Percentiles rank a stretch among this genome's conserved stretches.
Conservation (phyloP, 2,888 invertebrate genomes). For the Scaptomyza parva region DNA sequence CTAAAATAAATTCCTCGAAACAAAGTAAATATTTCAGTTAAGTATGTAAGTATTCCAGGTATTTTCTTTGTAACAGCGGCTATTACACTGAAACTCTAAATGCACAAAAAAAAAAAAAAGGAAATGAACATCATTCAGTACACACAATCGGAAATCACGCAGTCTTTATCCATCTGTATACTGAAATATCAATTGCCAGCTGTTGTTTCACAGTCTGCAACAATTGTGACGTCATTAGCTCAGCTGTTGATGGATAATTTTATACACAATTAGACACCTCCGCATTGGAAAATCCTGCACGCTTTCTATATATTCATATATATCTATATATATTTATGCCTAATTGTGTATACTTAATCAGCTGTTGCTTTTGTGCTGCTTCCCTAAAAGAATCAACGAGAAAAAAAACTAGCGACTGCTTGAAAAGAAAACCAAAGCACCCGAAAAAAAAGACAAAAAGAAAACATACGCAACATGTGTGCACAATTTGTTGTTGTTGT, state of each 20-base stretch:
- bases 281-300: constrained; percentile 41
- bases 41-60: not conserved
- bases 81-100: not conserved
- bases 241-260: constrained; percentile 60
- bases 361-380: constrained; percentile 48
- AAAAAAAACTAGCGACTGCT: constrained; percentile 15
- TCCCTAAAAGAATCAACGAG: not conserved
- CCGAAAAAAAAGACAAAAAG: constrained; percentile 14
- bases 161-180: not conserved
- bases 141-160: not conserved
- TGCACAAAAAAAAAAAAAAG: constrained; percentile 2
- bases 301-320: not conserved
- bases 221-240: constrained; percentile 50
- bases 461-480: constrained; percentile 62
- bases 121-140: constrained; percentile 23
- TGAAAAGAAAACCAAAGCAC: constrained; percentile 32
- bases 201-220: constrained; percentile 30
- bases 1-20: not conserved
- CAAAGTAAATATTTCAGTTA: too few species aligned
- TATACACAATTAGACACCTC: constrained; percentile 21
- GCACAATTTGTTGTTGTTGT: constrained; percentile 56
- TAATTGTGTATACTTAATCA: constrained; percentile 37
- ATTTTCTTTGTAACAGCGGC: too few species aligned
- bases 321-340: constrained; percentile 12
- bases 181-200: constrained; percentile 38